A percentile compares a stretch with the other conserved stretches of the same genome.
phyloP scores from a whole-genome alignment of 2,113 vertebrate genomes.

The Etheostoma cragini region DNA sequence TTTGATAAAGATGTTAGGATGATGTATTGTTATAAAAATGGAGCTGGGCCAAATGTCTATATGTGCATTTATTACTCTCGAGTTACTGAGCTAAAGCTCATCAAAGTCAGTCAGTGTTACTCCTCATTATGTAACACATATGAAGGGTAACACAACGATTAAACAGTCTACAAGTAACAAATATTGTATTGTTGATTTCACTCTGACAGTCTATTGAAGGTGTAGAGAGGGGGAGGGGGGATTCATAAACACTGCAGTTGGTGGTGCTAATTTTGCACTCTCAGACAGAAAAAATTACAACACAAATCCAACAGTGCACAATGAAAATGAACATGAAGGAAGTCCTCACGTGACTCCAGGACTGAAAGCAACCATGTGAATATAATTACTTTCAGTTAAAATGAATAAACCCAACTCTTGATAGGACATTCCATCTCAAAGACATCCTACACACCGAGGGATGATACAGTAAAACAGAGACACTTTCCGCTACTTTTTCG shows the following conservation, averaged over 20 bases:
- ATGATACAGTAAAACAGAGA: neutral
- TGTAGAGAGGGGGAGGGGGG: neutral
- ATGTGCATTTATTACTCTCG: neutral
- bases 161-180: no score
- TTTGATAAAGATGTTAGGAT: neutral
- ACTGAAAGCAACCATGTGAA: slow-evolving; percentile 22
- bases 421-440: neutral
- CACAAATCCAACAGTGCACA: neutral
- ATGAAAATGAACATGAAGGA: neutral
- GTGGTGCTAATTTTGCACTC: neutral
- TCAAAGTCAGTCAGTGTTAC: neutral
- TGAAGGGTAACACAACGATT: neutral
- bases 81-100: slow-evolving; percentile 4
- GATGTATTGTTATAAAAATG: neutral
- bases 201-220: neutral
- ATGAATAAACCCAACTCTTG: neutral
- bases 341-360: slow-evolving; percentile 49
- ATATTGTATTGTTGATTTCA: neutral
- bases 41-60: neutral
- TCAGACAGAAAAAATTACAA: neutral
- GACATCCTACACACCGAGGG: neutral
- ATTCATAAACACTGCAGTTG: neutral
- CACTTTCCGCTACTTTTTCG: neutral
- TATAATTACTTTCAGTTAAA: neutral
- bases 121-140: neutral